Base-by-base conservation (phyloP, 1,140 invertebrate genomes). In the Zelostemma sp. region DNA sequence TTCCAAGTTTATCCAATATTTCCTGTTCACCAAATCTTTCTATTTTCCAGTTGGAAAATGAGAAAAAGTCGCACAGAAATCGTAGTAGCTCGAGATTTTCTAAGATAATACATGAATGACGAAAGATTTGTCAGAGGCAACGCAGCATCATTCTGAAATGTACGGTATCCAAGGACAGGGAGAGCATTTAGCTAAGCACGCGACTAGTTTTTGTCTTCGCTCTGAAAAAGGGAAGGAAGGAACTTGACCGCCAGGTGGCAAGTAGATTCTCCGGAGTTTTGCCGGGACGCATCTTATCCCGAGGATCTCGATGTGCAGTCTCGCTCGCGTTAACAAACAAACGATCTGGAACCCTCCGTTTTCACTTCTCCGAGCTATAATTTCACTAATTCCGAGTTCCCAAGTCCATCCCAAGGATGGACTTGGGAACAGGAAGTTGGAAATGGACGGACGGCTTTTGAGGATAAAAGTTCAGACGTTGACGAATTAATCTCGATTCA, bases 131-230 rank as follows among this genome's bases (percentile, higher is more conserved):
- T 12, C 38, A 16, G 19, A 38, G 45, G 43, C 43, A 53, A 59
- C 28, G 25, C 58, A 50, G 51, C 6, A 9, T 70, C 60, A 51
- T 63, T 73, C 72, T 62, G 55, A 73, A 74, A 72, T 69, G 69
- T 59, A 66, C 56, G 63, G 47, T 62, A 68, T 56, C 70, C 74
- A 76, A 77, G 73, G 69, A 68, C 73, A 57, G 74, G 63, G 59
- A 71, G 74, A 68, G 75, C 78, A 77, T 82, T 81, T 80, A 82
- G 78, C 78, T 80, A 81, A 83, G 79, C 80, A 80, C 79, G 80
- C 80, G 80, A 82, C 80, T 80, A 80, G 81, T 83, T 82, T 83
- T 82, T 83, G 80, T 79, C 74, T 73, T 70, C 58, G 50, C 50
- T 51, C 68, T 76, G 74, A 74, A 75, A 78, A 79, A 77, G 74